Evolutionary conservation across 1,140 invertebrate genomes (phyloP).

Genomic region (Aphelenchoides fujianensis): DNA sequence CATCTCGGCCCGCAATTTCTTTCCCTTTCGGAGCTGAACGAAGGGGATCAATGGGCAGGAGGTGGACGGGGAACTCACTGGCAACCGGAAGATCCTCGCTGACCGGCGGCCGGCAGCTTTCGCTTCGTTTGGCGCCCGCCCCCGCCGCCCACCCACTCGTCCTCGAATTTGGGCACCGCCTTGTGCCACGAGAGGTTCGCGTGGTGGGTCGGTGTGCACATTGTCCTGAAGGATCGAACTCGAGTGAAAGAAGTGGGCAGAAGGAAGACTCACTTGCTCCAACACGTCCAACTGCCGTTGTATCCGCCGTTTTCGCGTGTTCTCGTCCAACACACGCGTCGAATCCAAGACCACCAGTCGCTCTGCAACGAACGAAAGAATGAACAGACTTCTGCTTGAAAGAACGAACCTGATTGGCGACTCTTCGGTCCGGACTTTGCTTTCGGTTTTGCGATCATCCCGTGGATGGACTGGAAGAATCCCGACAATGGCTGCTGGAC

Average conservation of each 20-base stretch:
- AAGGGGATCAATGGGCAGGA: too few species aligned
- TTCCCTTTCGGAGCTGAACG: slow-evolving; percentile 44
- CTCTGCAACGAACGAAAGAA: slow-evolving; percentile 19
- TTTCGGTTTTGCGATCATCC: neutral
- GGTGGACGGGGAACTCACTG: too few species aligned
- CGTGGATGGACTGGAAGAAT: neutral
- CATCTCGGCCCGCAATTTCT: slow-evolving; percentile 34
- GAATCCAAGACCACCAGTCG: neutral
- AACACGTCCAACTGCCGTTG: neutral
- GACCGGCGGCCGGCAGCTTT: neutral
- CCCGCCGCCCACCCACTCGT: slow-evolving; percentile 7
- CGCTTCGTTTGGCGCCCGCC: neutral
- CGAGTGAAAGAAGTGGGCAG: neutral
- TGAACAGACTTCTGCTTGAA: too few species aligned
- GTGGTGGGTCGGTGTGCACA: slow-evolving; percentile 20
- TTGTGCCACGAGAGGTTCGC: slow-evolving; percentile 28
- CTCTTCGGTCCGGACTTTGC: neutral
- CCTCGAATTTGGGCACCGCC: slow-evolving; percentile 21
- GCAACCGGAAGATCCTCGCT: too few species aligned
- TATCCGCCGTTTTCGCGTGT: neutral
- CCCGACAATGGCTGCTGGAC: neutral
- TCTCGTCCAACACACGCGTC: neutral
- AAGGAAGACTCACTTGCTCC: slow-evolving; percentile 9
- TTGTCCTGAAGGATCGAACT: slow-evolving; percentile 16
- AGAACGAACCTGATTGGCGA: slow-evolving; percentile 3